Base-by-base conservation (phyloP, 2,113 vertebrate genomes). In the Varanus komodoensis region DNA sequence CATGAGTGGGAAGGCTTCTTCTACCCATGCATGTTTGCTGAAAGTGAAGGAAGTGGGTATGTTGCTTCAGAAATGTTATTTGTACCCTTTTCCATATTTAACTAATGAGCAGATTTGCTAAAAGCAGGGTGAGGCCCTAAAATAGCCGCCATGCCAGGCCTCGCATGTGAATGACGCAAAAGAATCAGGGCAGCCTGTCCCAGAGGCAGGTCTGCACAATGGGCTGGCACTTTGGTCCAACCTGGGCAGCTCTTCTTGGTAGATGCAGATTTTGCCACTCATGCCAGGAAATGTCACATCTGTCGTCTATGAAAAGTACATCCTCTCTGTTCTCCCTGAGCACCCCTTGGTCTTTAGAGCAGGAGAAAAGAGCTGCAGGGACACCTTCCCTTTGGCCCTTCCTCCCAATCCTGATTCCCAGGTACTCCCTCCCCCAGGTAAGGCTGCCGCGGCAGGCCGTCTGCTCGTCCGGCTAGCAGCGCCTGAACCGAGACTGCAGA, bases 401-500 rank as follows among this genome's bases (percentile, higher is more conserved):
- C 4, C 32, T n/a, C 87, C 64, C 4, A n/a, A 17, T 27, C 7
- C 21, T 15, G 38, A 4, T 27, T 44, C 38, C 38, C 38, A 3
- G 38, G 38, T 44, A 44, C 38, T 44, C 38, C 38, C 38, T 44
- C 38, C 38, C 1, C 38, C 38, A 29, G 34, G 44, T 77, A 78
- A 84, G 1, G 38, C 82, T 50, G 71, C 19, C 21, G 21, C n/a
- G 52, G 78, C 34, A 25, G 52, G 78, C 34, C 92, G 77, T 89
- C 32, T 19, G 86, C n/a, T 54, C 79, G 82, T 32, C 88, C 44
- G 9, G 27, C 71, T 19, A 75, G 84, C 86, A 87, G 93, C 90
- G 92, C 64, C 81, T 88, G 85, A 85, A 3, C 86, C 52, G 50
- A 74, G 77, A 74, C 74, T 14, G 75, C 86, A 87, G 0, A 1